These are phyloP conservation scores for Porites lobata DNA, from an alignment of 92 coral and sea anemone species.

Conservation along the genomic window DNA sequence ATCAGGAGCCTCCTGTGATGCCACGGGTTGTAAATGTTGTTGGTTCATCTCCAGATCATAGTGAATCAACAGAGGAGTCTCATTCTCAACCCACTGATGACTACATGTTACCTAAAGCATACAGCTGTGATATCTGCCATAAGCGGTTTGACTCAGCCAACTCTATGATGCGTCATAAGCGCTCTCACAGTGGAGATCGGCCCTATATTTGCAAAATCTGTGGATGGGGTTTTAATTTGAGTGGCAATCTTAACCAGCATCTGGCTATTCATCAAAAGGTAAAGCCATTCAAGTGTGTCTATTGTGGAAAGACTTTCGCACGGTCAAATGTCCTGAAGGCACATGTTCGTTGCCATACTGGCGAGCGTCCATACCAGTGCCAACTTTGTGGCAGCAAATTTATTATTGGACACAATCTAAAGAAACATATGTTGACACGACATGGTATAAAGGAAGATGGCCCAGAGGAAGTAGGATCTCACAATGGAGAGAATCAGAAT, in stretches of 20 bases:
- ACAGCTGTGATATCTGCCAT: slow-evolving; percentile 71
- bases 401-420: slow-evolving; percentile 86
- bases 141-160: slow-evolving; percentile 89
- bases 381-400: slow-evolving; percentile 91
- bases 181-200: slow-evolving; percentile 89
- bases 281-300: slow-evolving; percentile 92
- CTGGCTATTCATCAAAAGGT: slow-evolving; percentile 94
- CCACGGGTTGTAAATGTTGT: slow-evolving; percentile 30
- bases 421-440: slow-evolving; percentile 87
- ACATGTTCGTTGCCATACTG: slow-evolving; percentile 93
- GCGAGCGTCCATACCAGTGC: slow-evolving; percentile 92
- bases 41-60: slow-evolving; percentile 40
- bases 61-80: slow-evolving; percentile 22
- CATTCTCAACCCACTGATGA: not conserved
- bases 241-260: slow-evolving; percentile 91
- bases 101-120: slow-evolving; percentile 16
- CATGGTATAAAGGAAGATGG: slow-evolving; percentile 61
- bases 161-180: slow-evolving; percentile 83
- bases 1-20: slow-evolving; percentile 25
- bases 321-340: slow-evolving; percentile 94
- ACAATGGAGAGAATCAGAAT: not conserved
- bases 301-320: slow-evolving; percentile 96
- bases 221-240: slow-evolving; percentile 92
- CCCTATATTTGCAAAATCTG: slow-evolving; percentile 92
- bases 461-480: slow-evolving; percentile 6